Conservation (phyloP, 1,140 invertebrate genomes). For the Papilio xuthus region DNA sequence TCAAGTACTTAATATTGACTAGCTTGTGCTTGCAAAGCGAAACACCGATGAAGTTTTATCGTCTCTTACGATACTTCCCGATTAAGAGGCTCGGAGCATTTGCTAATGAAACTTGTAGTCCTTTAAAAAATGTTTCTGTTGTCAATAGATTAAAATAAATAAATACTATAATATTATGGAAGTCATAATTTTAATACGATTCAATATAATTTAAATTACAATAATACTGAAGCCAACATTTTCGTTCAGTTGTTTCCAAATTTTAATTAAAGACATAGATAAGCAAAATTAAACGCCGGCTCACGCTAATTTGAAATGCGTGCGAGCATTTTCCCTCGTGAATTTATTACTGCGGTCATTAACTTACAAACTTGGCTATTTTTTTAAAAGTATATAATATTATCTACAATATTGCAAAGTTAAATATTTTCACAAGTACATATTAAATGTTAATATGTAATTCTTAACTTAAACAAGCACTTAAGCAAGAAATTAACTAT, state of each 20-base stretch:
- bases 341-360: constrained; percentile 12
- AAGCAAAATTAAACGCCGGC: constrained; percentile 16
- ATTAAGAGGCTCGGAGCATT: no score
- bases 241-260: background rate
- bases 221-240: background rate
- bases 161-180: no score
- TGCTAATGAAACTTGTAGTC: no score
- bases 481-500: background rate
- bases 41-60: no score
- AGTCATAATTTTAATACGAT: background rate
- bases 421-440: background rate
- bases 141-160: no score
- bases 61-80: no score
- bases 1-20: no score
- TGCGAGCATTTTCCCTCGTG: constrained; percentile 9
- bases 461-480: no score
- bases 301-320: constrained; percentile 10
- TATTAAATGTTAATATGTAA: no score
- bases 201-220: background rate
- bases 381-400: background rate
- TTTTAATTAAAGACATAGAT: constrained; percentile 16
- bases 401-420: background rate
- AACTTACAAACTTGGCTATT: background rate
- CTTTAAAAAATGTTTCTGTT: no score
- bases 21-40: no score